A percentile compares a stretch with the other conserved stretches of the same genome.
Conservation (phyloP, 1,140 invertebrate species). For the Bombus confusus region DNA sequence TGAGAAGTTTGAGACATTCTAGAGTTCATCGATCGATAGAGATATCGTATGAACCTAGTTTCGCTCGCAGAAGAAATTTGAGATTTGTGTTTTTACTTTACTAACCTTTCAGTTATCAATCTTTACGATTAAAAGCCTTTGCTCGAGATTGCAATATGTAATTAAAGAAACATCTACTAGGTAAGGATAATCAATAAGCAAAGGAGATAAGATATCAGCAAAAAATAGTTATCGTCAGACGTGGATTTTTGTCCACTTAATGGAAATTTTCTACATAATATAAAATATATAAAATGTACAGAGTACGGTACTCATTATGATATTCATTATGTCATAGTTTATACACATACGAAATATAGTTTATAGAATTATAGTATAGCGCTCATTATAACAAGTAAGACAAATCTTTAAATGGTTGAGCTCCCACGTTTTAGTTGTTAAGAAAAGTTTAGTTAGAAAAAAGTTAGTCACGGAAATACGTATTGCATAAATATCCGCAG, state of each 20-base stretch:
- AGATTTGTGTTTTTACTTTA: not conserved
- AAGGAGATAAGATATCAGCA: not conserved
- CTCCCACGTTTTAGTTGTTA: too few relatives aligned
- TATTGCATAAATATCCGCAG: too few relatives aligned
- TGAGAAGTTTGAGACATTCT: not conserved
- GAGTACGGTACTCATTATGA: too few relatives aligned
- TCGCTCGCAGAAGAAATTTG: not conserved
- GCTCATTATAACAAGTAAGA: not conserved
- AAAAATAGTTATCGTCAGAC: not conserved
- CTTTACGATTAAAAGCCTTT: not conserved
- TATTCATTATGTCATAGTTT: too few relatives aligned
- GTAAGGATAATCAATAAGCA: not conserved
- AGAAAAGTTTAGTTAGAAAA: too few relatives aligned
- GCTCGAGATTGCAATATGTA: not conserved
- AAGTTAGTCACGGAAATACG: too few relatives aligned
- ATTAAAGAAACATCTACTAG: not conserved
- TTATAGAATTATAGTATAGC: too few relatives aligned
- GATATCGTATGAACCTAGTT: not conserved
- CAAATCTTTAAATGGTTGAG: not conserved
- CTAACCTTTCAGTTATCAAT: not conserved
- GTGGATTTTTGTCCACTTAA: not conserved
- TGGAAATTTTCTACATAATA: not conserved
- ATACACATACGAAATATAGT: too few relatives aligned
- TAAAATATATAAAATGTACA: not conserved
- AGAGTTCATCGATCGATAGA: not conserved